Evolutionary conservation across 2,888 invertebrate species (phyloP), one percentile per base, ranked within the genome.

Genomic region (Clunio marinus): DNA sequence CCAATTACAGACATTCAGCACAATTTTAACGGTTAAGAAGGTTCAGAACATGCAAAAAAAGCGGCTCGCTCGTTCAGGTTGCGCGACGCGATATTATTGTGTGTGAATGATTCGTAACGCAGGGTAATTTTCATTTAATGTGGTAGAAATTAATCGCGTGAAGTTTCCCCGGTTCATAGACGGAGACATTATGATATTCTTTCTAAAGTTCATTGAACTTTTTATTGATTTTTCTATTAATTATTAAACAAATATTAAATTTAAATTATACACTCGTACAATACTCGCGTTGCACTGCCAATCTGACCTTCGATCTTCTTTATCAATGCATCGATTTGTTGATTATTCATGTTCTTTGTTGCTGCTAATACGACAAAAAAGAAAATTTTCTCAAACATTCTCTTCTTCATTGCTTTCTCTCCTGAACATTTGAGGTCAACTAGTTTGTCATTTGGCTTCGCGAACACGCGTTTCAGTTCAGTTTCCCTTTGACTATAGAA

Each of bases 311-410:
- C 63, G 22, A 46, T 20, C 15, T 27, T 46, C 10, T 46, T 45
- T 1, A 41, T 20, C 3, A 65, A 7, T 13, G 41, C 27, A 20
- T 65, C 37, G 22, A 65, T 65, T 28, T 65, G 63, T 20, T 65
- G 45, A 27, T 65, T 28, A 15, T 45, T 65, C 28, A 65, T 17
- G 22, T 65, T n/a, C 10, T 24, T 20, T 1, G 45, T 28, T 20
- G 63, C 41, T 15, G 63, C 46, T 8, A 65, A 17, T 2, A 65
- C 63, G 15, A 65, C 63, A 13, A 65, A 65, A 27, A 65, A 65
- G 27, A 46, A 65, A 25, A 46, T 15, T 17, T 41, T 37, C 24
- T 65, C 63, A 41, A 65, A 65, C 17, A 65, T 8, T 46, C 46
- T 41, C 10, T 2, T n/a, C 17, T 65, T 24, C 41, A 27, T 41